Evolutionary conservation across 2,888 invertebrate genomes (phyloP), one percentile per base, ranked within the genome.

Genomic region (Lasiommata megera): DNA sequence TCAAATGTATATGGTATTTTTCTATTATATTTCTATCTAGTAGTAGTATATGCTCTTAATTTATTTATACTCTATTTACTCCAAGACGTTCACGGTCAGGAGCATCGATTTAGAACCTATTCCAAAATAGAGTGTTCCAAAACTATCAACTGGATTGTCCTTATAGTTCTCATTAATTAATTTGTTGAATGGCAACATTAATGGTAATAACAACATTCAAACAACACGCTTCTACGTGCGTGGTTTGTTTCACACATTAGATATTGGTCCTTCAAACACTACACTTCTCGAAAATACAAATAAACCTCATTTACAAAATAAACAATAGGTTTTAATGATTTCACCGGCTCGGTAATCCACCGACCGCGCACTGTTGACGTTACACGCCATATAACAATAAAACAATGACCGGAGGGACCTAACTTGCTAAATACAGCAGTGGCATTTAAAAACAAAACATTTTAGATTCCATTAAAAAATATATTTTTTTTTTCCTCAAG

Each of bases 351-450:
- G 41, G 16, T 47, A 40, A 54, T 41, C 51, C 28, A 12, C 23
- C 18, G 17, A 14, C 23, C 37, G 36, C 41, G 17, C 36, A 56
- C 55, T 64, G 56, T 34, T 52, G 28, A 48, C 23, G 47, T 52
- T 55, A 47, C 38, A 43, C 38, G n/a, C 28, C 58, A 52, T 57
- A 53, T 65, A 58, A 68, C 72, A 73, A 76, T 74, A 56, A n/a
- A 63, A 78, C 79, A 77, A 79, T 70, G 65, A 67, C 73, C 77
- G 76, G 75, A 79, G 67, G 69, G 56, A 67, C 58, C 31, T 63
- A 62, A 62, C 58, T 65, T 62, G 11, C 34, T 31, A 9, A 9
- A 9, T 1, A 3, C 3, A 11, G 11, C 11, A 11, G 11, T 11
- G 34, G 3, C 11, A 34, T 34, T 34, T 11, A 34, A 11, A 34